phyloP scores from a whole-genome alignment of 1,140 invertebrate species.

The Calephelis virginiensis region DNA sequence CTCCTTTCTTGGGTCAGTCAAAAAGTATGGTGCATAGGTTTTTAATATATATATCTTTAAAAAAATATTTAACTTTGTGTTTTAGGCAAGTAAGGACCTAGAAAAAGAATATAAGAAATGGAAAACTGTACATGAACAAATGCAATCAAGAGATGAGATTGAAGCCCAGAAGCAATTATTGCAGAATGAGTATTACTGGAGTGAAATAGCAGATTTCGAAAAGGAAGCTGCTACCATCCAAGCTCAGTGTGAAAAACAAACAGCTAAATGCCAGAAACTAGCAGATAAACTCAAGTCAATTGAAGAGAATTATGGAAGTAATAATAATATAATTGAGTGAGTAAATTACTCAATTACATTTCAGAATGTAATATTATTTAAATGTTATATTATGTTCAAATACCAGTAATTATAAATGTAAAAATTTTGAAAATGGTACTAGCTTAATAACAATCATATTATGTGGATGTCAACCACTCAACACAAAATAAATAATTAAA shows the following conservation, averaged over 20 bases:
- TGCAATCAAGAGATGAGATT: conserved; percentile 78
- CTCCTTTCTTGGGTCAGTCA: no score
- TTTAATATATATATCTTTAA: no score
- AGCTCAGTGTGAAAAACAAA: conserved; percentile 41
- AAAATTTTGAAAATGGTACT: no score
- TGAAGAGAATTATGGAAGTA: conserved; percentile 45
- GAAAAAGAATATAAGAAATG: conserved; percentile 77
- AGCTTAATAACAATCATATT: no score
- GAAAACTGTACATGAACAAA: conserved; percentile 77
- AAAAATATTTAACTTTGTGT: conserved; percentile 27
- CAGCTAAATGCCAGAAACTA: conserved; percentile 50
- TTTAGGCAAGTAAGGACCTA: conserved; percentile 60
- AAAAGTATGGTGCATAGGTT: no score
- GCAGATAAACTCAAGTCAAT: conserved; percentile 42
- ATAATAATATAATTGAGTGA: conserved; percentile 47
- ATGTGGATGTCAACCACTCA: no score
- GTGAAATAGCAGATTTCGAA: conserved; percentile 61
- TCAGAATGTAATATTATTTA: no score
- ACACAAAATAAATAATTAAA: no score
- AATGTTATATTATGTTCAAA: no score
- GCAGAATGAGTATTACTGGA: conserved; percentile 77
- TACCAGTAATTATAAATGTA: no score
- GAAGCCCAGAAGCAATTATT: conserved; percentile 70
- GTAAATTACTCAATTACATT: conserved; percentile 21
- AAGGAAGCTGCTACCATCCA: conserved; percentile 38